Evolutionary conservation across 2,888 invertebrate species (phyloP).

Genomic region (Ceriagrion tenellum): DNA sequence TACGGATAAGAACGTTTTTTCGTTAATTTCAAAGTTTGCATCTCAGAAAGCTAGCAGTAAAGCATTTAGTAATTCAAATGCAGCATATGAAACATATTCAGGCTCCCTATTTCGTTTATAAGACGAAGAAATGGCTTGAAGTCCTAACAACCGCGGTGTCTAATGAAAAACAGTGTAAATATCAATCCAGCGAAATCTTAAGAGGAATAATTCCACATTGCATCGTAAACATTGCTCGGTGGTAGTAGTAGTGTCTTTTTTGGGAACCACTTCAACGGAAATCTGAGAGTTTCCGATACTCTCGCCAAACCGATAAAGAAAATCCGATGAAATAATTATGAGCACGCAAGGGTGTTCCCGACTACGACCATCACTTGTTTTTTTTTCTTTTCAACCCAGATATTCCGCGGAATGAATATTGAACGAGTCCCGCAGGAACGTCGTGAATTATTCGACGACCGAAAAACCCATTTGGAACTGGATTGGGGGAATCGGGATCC

Average conservation of each 20-base stretch:
- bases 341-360: neutral
- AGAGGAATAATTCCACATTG: neutral
- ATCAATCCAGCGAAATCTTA: neutral
- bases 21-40: too few relatives aligned
- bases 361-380: neutral
- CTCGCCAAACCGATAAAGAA: neutral
- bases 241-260: neutral
- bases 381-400: neutral
- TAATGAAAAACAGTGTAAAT: too few relatives aligned
- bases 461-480: neutral
- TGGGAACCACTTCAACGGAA: neutral
- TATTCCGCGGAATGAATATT: neutral
- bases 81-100: too few relatives aligned
- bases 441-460: neutral
- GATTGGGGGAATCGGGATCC: neutral
- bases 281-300: neutral
- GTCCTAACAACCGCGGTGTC: too few relatives aligned
- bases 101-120: too few relatives aligned
- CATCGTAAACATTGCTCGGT: neutral
- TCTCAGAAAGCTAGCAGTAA: too few relatives aligned
- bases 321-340: neutral
- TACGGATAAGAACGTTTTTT: too few relatives aligned
- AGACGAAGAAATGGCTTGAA: too few relatives aligned
- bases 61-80: too few relatives aligned
- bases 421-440: neutral